Conservation (phyloP, 2,113 vertebrate species). For the Uropsilus gracilis region DNA sequence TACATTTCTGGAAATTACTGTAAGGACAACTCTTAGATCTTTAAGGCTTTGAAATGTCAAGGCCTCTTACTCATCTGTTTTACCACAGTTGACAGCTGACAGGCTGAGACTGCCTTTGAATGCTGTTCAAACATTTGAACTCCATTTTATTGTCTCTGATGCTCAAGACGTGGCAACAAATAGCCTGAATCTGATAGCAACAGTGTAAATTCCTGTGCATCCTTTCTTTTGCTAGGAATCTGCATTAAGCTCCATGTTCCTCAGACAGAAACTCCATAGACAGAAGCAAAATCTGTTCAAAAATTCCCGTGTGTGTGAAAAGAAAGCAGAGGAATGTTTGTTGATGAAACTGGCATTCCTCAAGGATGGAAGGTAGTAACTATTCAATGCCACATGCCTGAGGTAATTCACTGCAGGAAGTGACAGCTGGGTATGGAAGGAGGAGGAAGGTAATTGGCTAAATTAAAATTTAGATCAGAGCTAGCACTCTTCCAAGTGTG, state of each 20-base stretch:
- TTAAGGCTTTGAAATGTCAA: background rate
- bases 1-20: background rate
- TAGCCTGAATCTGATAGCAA: fast-evolving
- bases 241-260: background rate
- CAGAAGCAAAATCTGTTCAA: background rate
- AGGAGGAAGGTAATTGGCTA: background rate
- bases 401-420: background rate
- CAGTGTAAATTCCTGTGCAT: background rate
- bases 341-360: background rate
- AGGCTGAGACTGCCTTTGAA: background rate
- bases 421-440: background rate
- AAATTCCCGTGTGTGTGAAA: background rate
- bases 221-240: background rate
- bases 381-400: background rate
- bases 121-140: constrained; percentile 45
- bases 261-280: too few species aligned
- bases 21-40: background rate
- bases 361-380: background rate
- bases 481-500: background rate
- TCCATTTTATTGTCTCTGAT: background rate
- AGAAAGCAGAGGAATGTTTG: background rate
- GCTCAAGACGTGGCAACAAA: background rate
- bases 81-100: background rate
- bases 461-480: constrained; percentile 37
- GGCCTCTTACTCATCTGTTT: background rate